These are phyloP conservation scores for Rostratula benghalensis DNA, from an alignment of 2,113 vertebrate genomes.

Conservation along the genomic window DNA sequence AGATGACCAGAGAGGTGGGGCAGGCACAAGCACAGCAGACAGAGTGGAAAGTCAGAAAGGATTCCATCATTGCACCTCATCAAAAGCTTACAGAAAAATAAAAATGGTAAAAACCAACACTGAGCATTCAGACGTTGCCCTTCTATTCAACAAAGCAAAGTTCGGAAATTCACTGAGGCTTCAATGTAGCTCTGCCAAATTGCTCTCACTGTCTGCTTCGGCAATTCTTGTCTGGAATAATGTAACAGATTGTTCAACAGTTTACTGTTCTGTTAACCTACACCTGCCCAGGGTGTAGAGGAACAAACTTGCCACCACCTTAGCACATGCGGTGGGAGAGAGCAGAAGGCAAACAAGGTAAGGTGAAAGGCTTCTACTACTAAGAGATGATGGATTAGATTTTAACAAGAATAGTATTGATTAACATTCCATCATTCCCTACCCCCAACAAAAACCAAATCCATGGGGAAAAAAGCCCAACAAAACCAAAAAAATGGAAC, in stretches of 20 bases:
- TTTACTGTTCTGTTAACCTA: background rate
- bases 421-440: background rate
- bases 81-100: background rate
- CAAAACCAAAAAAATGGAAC: background rate
- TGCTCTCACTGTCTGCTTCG: too few species aligned
- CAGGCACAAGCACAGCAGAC: background rate
- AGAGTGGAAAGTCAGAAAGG: background rate
- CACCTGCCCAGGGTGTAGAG: background rate
- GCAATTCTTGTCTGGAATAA: background rate
- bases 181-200: background rate
- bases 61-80: background rate
- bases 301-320: background rate
- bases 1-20: background rate
- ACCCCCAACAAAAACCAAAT: background rate
- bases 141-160: background rate
- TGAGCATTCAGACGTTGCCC: background rate
- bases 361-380: background rate
- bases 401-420: background rate
- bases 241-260: accelerated
- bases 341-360: background rate
- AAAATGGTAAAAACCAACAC: background rate
- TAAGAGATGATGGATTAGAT: background rate
- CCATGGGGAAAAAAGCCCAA: background rate
- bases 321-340: background rate
- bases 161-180: background rate